phyloP scores from a whole-genome alignment of 2,888 invertebrate species.

The Microctonus brassicae region DNA sequence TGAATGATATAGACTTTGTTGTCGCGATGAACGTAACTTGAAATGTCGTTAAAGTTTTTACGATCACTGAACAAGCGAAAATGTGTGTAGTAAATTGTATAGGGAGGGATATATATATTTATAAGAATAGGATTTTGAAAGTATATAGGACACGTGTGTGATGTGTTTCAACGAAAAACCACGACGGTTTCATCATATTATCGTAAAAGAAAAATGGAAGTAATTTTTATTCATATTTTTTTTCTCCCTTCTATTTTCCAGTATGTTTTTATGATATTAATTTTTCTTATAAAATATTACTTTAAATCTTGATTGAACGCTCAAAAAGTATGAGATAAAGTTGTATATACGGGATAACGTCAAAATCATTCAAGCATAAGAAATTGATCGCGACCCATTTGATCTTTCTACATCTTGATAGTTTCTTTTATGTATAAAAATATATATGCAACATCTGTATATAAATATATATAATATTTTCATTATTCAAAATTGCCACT shows the following conservation, averaged over 20 bases:
- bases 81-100: not conserved
- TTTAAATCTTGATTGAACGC: slow-evolving; percentile 2
- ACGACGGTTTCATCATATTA: slow-evolving; percentile 2
- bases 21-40: slow-evolving; percentile 6
- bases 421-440: not conserved
- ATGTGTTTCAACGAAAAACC: slow-evolving; percentile 13
- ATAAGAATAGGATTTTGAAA: slow-evolving; percentile 7
- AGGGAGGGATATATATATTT: not conserved
- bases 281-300: too few species aligned
- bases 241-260: not conserved
- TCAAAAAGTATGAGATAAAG: not conserved
- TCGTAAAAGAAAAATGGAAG: not conserved
- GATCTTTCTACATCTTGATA: not conserved
- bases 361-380: slow-evolving; percentile 3
- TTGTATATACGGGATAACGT: slow-evolving; percentile 2
- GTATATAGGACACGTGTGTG: slow-evolving; percentile 17
- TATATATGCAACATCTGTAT: not conserved
- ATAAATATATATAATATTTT: not conserved
- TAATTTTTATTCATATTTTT: not conserved
- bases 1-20: not conserved
- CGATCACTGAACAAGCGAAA: slow-evolving; percentile 1
- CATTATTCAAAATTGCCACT: not conserved
- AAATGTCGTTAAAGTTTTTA: slow-evolving; percentile 33
- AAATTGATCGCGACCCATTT: not conserved
- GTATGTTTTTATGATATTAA: too few species aligned